These are phyloP conservation scores for Nomada ferruginata DNA, from an alignment of 2,888 invertebrate species.

Conservation along the genomic window DNA sequence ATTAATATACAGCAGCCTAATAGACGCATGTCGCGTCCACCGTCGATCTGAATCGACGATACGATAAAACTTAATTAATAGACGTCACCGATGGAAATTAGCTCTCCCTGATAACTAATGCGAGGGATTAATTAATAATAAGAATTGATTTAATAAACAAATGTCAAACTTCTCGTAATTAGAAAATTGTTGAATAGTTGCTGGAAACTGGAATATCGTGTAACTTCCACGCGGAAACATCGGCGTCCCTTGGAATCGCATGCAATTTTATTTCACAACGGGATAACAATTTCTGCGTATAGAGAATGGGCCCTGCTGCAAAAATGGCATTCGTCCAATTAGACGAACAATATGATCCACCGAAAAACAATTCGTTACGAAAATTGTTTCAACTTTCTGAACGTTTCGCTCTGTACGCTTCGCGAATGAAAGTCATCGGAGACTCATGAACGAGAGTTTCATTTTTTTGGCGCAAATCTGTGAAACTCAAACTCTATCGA, in stretches of 20 bases:
- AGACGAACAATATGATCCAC: no score
- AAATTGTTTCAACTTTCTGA: no score
- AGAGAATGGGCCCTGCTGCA: no score
- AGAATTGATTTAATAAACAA: not conserved
- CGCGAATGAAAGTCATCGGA: not conserved
- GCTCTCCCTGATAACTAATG: constrained; percentile 28
- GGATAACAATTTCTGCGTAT: constrained; percentile 9
- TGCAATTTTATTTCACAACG: constrained; percentile 19
- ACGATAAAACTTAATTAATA: constrained; percentile 41
- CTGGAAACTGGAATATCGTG: not conserved
- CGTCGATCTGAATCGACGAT: constrained; percentile 44
- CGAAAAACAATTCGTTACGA: not conserved
- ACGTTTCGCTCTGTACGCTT: no score
- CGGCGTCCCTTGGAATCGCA: not conserved
- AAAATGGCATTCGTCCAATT: constrained; percentile 2
- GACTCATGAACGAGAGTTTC: not conserved
- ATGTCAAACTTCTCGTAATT: not conserved
- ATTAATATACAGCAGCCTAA: constrained; percentile 50
- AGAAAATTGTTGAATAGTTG: not conserved
- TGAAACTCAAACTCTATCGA: not conserved
- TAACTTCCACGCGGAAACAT: not conserved
- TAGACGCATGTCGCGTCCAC: constrained; percentile 38
- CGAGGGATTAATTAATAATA: constrained; percentile 27
- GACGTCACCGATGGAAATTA: constrained; percentile 38
- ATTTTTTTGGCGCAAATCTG: constrained; percentile 1